These are phyloP conservation scores for Lasiurus cinereus DNA, from an alignment of 2,113 vertebrate genomes.

Conservation along the genomic window DNA sequence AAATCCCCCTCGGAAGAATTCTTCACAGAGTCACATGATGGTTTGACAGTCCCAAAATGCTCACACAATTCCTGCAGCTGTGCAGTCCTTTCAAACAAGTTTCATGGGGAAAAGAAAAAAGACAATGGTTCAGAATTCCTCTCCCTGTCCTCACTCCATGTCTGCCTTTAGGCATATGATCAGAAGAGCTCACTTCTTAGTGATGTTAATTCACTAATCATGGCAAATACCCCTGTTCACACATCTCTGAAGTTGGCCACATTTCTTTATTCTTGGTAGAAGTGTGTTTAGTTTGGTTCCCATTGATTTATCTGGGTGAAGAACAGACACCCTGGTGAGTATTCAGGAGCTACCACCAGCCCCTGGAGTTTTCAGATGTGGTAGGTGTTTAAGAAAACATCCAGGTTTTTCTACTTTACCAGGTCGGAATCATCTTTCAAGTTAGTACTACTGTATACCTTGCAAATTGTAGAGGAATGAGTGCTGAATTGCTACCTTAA, in stretches of 20 bases:
- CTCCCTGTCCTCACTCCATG: slow-evolving; percentile 59
- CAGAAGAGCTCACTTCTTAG: slow-evolving; percentile 83
- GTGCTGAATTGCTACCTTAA: slow-evolving; percentile 1
- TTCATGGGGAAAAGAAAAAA: slow-evolving; percentile 84
- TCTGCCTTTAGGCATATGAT: slow-evolving; percentile 83
- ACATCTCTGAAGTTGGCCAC: slow-evolving; percentile 83
- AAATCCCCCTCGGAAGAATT: slow-evolving; percentile 88
- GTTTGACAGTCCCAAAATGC: slow-evolving; percentile 87
- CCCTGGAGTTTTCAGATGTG: slow-evolving; percentile 73
- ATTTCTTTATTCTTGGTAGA: slow-evolving; percentile 83
- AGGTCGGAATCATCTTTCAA: background rate
- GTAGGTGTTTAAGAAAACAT: slow-evolving; percentile 75
- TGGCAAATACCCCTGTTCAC: slow-evolving; percentile 81
- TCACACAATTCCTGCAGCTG: slow-evolving; percentile 88
- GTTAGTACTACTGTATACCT: background rate
- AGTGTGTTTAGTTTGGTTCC: slow-evolving; percentile 83
- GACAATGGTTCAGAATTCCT: slow-evolving; percentile 85
- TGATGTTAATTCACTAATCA: slow-evolving; percentile 86
- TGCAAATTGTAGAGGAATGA: background rate
- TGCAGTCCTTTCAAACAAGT: slow-evolving; percentile 84
- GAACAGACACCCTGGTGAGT: slow-evolving; percentile 73
- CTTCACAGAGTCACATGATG: slow-evolving; percentile 86
- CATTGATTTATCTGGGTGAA: slow-evolving; percentile 78
- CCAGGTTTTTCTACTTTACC: slow-evolving; percentile 60
- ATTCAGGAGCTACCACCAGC: slow-evolving; percentile 68